Base-by-base conservation (phyloP, 2,888 invertebrate species). In the Agelastica alni region DNA sequence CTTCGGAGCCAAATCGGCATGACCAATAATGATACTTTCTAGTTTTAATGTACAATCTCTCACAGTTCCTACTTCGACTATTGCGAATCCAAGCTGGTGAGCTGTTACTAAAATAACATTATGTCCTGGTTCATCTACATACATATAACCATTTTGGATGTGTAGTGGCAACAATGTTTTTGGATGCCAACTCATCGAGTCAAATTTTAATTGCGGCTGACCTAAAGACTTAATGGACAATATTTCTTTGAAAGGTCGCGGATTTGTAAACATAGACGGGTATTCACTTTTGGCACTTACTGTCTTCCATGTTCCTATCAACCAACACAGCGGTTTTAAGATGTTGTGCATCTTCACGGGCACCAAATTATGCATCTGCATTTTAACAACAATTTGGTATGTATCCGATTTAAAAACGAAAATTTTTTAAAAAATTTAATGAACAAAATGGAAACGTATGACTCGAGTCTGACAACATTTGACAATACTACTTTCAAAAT, bases 51-150 rank as follows among this genome's bases (percentile, higher is more conserved):
- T 55, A n/a, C 71, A 67, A 9, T 69, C 69, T 7, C 58, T 52
- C 0, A 79, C 70, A 1, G 53, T 60, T 0, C 85, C 85, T 73
- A 85, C 84, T 69, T 86, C 86, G 0, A 85, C 65, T 0, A 81
- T 80, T 0, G 81, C 79, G 2, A 85, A 63, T 9, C 86, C 85
- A 65, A 85, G 83, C 72, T 84, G 85, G 62, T 86, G 85, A 47
- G 84, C 80, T 3, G 37, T 7, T 4, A 39, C 13, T 12, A 39
- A 20, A 0, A 82, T 78, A 0, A 85, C 65, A 26, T 81, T 80
- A 6, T 78, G 80, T 0, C 83, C 82, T 22, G 54, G 53, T 34
- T 82, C 54, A 13, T 54, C 80, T 37, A 85, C 78, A 43, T 82
- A 79, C 4, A 86, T 67, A 66, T 83, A 85, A 0, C 86, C 87